Percentiles rank a stretch among this genome's conserved stretches.
Evolutionary conservation across 1,140 invertebrate species (phyloP).

Genomic region (Polypedilum vanderplanki): DNA sequence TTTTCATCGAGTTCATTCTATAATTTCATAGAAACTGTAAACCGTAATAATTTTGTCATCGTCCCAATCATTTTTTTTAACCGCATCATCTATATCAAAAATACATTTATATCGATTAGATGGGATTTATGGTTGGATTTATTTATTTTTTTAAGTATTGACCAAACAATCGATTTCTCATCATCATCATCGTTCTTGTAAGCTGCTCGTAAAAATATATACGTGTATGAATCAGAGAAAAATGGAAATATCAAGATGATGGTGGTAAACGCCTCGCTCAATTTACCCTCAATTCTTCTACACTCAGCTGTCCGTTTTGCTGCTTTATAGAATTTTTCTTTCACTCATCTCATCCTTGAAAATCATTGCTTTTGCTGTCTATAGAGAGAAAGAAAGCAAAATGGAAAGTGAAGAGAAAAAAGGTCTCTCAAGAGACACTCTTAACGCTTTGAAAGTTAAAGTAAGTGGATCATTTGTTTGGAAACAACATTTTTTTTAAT

Average conservation of each 20-base stretch:
- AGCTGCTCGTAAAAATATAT: neutral
- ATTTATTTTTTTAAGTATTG: conserved; percentile 8
- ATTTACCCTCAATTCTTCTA: neutral
- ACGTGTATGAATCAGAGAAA: neutral
- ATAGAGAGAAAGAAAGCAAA: too few relatives aligned
- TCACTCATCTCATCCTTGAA: too few relatives aligned
- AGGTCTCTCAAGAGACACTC: conserved; percentile 2
- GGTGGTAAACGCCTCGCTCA: conserved; percentile 9
- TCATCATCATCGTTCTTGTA: conserved; percentile 12
- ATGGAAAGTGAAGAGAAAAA: neutral
- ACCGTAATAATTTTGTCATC: conserved; percentile 3
- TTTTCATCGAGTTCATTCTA: too few relatives aligned
- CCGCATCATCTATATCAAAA: neutral
- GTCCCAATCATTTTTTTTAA: neutral
- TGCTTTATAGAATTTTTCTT: neutral
- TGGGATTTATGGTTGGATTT: neutral
- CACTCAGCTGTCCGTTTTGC: neutral
- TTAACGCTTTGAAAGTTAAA: too few relatives aligned
- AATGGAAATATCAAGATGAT: neutral
- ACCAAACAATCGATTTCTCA: conserved; percentile 17
- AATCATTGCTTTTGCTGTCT: too few relatives aligned
- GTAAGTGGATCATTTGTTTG: too few relatives aligned
- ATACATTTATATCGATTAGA: conserved; percentile 9
- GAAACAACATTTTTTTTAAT: too few relatives aligned
- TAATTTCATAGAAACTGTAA: neutral